phyloP scores from a whole-genome alignment of 2,797 vertebrate genomes.

The Tadarida brasiliensis region DNA sequence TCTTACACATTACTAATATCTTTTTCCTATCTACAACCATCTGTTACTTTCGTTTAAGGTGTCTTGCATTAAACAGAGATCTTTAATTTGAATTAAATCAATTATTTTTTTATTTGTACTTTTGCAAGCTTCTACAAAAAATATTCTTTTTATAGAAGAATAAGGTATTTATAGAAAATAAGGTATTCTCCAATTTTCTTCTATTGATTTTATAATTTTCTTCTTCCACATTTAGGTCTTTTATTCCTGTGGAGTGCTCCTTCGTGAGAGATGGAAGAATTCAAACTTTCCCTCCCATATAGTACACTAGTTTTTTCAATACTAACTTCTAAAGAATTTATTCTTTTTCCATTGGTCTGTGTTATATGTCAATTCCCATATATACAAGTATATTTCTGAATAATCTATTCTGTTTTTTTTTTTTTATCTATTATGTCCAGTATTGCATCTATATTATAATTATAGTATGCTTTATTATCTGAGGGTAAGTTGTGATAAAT shows the following conservation, averaged over 20 bases:
- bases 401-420: background rate
- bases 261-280: background rate
- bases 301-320: background rate
- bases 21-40: background rate
- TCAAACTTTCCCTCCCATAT: background rate
- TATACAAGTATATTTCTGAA: background rate
- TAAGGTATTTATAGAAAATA: too few species aligned
- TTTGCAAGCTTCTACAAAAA: background rate
- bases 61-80: background rate
- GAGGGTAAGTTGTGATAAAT: background rate
- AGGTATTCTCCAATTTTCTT: background rate
- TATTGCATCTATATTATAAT: background rate
- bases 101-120: background rate
- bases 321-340: constrained; percentile 26
- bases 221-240: background rate
- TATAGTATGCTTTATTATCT: background rate
- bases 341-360: background rate
- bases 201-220: background rate
- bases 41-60: background rate
- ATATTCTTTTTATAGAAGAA: background rate
- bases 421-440: background rate
- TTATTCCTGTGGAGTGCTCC: background rate
- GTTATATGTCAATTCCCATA: background rate
- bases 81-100: background rate
- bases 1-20: background rate